A percentile compares a stretch with the other conserved stretches of the same genome.
phyloP scores from a whole-genome alignment of 2,888 invertebrate genomes.

The Oeneis ivallda region DNA sequence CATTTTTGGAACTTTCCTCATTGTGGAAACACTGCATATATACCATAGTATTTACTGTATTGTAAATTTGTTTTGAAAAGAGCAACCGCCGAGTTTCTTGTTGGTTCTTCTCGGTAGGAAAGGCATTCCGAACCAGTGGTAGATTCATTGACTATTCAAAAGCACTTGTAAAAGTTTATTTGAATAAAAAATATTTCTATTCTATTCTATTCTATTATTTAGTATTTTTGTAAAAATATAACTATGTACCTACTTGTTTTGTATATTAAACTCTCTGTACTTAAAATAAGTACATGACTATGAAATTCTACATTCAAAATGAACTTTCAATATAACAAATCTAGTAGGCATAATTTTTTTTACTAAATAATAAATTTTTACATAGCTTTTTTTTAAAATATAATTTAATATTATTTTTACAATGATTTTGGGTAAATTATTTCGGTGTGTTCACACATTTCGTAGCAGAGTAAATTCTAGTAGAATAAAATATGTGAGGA shows the following conservation, averaged over 20 bases:
- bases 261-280: conserved; percentile 21
- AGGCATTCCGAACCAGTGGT: no score
- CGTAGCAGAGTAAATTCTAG: conserved; percentile 36
- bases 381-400: conserved; percentile 31
- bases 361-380: conserved; percentile 34
- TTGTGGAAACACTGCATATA: no score
- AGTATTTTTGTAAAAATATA: neutral
- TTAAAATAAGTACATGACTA: conserved; percentile 12
- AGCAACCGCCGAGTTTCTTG: no score
- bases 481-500: conserved; percentile 29
- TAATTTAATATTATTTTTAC: conserved; percentile 48
- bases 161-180: no score
- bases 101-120: no score
- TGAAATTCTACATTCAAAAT: conserved; percentile 24
- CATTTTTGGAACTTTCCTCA: no score
- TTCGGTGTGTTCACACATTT: conserved; percentile 49
- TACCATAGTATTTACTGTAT: no score
- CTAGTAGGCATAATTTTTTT: conserved; percentile 52
- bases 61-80: no score
- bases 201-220: no score
- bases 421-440: conserved; percentile 67
- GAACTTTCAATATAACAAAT: conserved; percentile 30
- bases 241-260: no score
- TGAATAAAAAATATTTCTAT: no score
- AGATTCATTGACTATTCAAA: no score